These are phyloP conservation scores for Anhinga rufa DNA, from an alignment of 2,113 vertebrate species.

Conservation along the genomic window DNA sequence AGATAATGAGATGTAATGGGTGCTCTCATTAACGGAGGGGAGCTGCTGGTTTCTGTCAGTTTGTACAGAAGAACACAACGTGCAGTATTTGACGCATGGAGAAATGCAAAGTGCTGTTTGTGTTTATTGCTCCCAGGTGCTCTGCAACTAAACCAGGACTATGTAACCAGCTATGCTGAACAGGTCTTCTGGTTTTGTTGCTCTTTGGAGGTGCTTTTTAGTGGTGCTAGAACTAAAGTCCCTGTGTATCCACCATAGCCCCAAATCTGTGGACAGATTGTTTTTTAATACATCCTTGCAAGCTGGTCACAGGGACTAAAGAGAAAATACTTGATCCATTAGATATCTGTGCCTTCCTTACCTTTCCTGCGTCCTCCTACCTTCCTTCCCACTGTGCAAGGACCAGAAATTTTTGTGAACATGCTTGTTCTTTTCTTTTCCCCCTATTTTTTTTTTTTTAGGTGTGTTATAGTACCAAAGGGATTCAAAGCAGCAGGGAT, in stretches of 20 bases:
- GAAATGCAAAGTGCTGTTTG: neutral
- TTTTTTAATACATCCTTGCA: neutral
- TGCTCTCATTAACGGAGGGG: neutral
- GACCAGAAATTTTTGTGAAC: neutral
- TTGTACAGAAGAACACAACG: neutral
- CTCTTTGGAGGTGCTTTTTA: slow-evolving; percentile 33
- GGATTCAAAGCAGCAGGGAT: slow-evolving; percentile 10
- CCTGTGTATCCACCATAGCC: neutral
- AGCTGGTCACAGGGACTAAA: neutral
- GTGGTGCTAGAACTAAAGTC: slow-evolving; percentile 44
- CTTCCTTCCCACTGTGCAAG: neutral
- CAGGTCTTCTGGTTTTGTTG: neutral
- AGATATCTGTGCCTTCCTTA: neutral
- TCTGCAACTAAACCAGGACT: neutral
- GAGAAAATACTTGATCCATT: slow-evolving; percentile 11
- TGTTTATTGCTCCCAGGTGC: slow-evolving; percentile 13
- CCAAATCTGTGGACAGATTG: neutral
- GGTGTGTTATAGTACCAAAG: neutral
- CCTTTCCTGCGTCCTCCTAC: neutral
- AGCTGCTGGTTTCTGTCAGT: slow-evolving; percentile 28
- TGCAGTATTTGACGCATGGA: neutral
- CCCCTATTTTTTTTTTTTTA: neutral
- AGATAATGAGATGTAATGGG: neutral
- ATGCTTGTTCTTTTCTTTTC: neutral
- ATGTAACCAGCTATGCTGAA: neutral